Conservation (phyloP, 2,888 invertebrate species). For the Spodoptera picta region DNA sequence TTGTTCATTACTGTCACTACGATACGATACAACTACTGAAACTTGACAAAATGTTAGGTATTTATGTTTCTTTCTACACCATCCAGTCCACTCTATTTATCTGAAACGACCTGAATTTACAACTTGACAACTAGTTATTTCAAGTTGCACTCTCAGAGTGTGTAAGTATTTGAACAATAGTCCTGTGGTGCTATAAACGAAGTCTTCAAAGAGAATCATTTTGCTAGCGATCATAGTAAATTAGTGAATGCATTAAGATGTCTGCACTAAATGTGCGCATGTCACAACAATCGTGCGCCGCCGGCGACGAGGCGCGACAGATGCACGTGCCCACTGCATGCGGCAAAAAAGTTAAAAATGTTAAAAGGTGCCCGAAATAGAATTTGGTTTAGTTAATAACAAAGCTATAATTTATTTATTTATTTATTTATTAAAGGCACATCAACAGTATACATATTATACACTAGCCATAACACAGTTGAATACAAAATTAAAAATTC, state of each 20-base stretch:
- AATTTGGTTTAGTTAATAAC: constrained; percentile 11
- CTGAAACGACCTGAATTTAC: constrained; percentile 41
- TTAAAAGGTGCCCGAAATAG: constrained; percentile 41
- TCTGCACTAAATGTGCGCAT: constrained; percentile 57
- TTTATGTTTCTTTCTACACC: too few species aligned
- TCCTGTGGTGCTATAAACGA: constrained; percentile 40
- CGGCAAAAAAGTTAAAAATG: constrained; percentile 57
- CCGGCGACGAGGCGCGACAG: constrained; percentile 57
- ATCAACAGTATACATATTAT: too few species aligned
- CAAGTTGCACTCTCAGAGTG: constrained; percentile 35
- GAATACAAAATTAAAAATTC: too few species aligned
- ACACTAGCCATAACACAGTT: too few species aligned
- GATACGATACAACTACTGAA: constrained; percentile 7
- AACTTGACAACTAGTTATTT: constrained; percentile 47
- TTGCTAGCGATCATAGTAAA: constrained; percentile 62
- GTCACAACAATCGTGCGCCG: constrained; percentile 68
- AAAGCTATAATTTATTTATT: too few species aligned
- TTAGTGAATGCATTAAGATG: constrained; percentile 65
- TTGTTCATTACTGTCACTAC: background rate
- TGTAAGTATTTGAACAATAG: constrained; percentile 52
- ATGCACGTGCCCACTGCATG: constrained; percentile 56
- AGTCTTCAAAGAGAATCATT: constrained; percentile 58
- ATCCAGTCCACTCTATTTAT: constrained; percentile 19
- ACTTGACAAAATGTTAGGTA: constrained; percentile 1
- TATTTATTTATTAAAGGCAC: too few species aligned